Conservation (phyloP, 1,140 invertebrate species). For the Eulimnadia texana region DNA sequence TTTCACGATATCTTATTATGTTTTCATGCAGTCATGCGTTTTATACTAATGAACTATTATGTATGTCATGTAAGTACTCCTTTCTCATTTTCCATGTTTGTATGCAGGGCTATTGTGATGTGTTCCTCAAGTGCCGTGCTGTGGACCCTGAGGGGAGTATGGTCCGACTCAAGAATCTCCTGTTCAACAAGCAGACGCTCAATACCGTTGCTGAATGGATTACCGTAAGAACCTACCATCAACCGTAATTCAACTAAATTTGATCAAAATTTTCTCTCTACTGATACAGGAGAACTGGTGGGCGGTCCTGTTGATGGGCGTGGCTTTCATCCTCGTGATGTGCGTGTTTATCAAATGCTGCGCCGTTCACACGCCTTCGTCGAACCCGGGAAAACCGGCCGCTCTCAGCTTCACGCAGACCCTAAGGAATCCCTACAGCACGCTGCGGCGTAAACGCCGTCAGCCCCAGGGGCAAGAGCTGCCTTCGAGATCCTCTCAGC, state of each 20-base stretch:
- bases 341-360: slow-evolving; percentile 97
- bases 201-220: slow-evolving; percentile 73
- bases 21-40: too few relatives aligned
- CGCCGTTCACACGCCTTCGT: slow-evolving; percentile 96
- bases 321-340: slow-evolving; percentile 88
- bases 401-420: slow-evolving; percentile 74
- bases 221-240: slow-evolving; percentile 39
- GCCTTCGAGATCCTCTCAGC: neutral
- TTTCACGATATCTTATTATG: too few relatives aligned
- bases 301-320: slow-evolving; percentile 79
- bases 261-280: neutral
- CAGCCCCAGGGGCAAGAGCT: neutral
- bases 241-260: neutral
- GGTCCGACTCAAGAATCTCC: slow-evolving; percentile 86
- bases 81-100: too few relatives aligned
- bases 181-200: slow-evolving; percentile 84
- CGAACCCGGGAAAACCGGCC: slow-evolving; percentile 83
- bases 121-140: slow-evolving; percentile 90
- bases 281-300: slow-evolving; percentile 78
- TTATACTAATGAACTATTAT: too few relatives aligned
- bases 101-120: slow-evolving; percentile 96
- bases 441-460: slow-evolving; percentile 53
- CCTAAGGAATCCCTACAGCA: slow-evolving; percentile 72
- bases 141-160: slow-evolving; percentile 97
- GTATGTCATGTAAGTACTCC: too few relatives aligned